Percentiles rank a stretch among this genome's conserved stretches.
phyloP scores from a whole-genome alignment of 2,888 invertebrate species.

The Drosophila gaucha region DNA sequence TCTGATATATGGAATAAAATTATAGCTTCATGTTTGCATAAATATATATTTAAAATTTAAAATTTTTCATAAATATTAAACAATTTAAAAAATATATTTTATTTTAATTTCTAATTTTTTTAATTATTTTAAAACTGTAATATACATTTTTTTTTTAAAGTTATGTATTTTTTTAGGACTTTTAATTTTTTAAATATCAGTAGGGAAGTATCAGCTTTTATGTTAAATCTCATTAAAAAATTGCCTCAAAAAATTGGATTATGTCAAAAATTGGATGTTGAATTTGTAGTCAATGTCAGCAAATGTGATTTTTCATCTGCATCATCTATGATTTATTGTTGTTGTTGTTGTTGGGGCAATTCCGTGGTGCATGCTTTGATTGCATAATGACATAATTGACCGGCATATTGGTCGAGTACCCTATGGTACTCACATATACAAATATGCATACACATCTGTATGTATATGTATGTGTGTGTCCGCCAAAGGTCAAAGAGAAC shows the following conservation, averaged over 20 bases:
- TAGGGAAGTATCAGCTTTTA: too few relatives aligned
- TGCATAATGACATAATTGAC: conserved; percentile 79
- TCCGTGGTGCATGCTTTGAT: conserved; percentile 58
- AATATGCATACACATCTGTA: background rate
- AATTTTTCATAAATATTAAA: too few relatives aligned
- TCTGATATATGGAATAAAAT: too few relatives aligned
- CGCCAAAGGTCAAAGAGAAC: conserved; percentile 66
- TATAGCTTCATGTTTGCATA: too few relatives aligned
- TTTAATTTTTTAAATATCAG: too few relatives aligned
- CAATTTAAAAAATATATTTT: too few relatives aligned
- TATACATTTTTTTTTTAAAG: too few relatives aligned
- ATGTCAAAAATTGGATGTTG: conserved; percentile 11
- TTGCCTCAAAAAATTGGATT: conserved; percentile 3
- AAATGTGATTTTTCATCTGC: background rate
- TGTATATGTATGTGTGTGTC: conserved; percentile 27
- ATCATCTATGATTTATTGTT: background rate
- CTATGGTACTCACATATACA: conserved; percentile 8
- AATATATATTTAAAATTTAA: too few relatives aligned
- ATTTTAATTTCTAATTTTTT: too few relatives aligned
- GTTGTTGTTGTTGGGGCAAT: conserved; percentile 8
- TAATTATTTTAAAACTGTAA: too few relatives aligned
- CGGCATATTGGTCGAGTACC: conserved; percentile 67
- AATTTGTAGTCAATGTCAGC: conserved; percentile 31
- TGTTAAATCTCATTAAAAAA: too few relatives aligned
- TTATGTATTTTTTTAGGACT: too few relatives aligned